Base-by-base conservation (phyloP, 1,140 invertebrate genomes). In the Goniozus legneri region DNA sequence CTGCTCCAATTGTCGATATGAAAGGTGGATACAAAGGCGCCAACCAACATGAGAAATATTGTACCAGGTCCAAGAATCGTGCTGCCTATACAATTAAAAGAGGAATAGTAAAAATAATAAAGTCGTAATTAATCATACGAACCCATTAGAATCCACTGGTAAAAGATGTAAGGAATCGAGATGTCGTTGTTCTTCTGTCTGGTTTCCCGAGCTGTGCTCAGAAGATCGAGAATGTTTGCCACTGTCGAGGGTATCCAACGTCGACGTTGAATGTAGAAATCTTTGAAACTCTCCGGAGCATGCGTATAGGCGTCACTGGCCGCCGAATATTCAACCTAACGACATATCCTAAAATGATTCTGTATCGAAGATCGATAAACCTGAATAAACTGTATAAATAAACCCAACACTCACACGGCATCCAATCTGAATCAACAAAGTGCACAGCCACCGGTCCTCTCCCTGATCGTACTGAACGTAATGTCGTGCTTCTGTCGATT, bases 401-500 rank as follows among this genome's bases (percentile, higher is more conserved):
- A 20, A 20, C 33, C n/a, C 10, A 10, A 36, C 10, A 48, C 43
- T 47, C 35, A 91, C 91, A 33, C 90, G 81, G 53, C 91, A 94
- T 4, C 92, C 92, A 75, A 89, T 80, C 71, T 94, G 90, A 2
- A 94, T 72, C 10, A 94, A 71, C 8, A 94, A 73, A 0, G 91
- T 94, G 62, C 91, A 93, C 1, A 95, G 73, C 91, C 91, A 94
- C 46, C 89, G 79, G 72, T 91, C 88, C 70, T 91, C 89, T 8
- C 85, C 91, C 77, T 95, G 92, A 84, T 95, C 92, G 65, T 94
- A 95, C 59, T 93, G 92, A 1, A 95, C 88, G 62, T 91, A 94
- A 71, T 95, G 91, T 46, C 85, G 79, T 1, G 92, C 85, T 66
- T 92, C 85, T 20, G 81, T 81, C 1, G 91, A 88, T 55, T 81